Percentiles rank a stretch among this genome's conserved stretches.
Conservation (phyloP, 2,888 invertebrate genomes). For the Hydriomena furcata region DNA sequence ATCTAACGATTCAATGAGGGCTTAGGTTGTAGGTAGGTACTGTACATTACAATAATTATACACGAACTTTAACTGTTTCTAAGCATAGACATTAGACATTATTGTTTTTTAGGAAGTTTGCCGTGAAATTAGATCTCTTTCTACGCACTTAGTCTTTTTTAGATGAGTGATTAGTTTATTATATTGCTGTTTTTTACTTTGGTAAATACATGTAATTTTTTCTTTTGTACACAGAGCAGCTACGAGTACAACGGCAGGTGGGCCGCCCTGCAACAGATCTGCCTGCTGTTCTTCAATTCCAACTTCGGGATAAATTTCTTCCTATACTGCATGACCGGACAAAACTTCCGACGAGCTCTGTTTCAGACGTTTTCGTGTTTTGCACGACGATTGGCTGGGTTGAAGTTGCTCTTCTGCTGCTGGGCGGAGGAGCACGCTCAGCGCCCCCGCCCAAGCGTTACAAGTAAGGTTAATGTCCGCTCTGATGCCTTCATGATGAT, state of each 20-base stretch:
- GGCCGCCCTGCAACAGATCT: slow-evolving; percentile 85
- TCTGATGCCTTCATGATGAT: slow-evolving; percentile 7
- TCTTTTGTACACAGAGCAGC: slow-evolving; percentile 42
- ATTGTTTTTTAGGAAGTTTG: too few relatives aligned
- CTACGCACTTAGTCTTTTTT: too few relatives aligned
- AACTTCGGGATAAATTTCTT: slow-evolving; percentile 94
- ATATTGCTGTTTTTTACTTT: too few relatives aligned
- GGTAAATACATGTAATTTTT: too few relatives aligned
- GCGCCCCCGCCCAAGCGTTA: slow-evolving; percentile 36
- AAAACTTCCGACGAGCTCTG: slow-evolving; percentile 88
- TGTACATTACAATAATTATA: too few relatives aligned
- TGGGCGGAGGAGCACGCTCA: slow-evolving; percentile 24
- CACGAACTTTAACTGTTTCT: too few relatives aligned
- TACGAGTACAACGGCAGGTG: slow-evolving; percentile 66
- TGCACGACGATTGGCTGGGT: background rate
- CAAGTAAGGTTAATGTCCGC: slow-evolving; percentile 9
- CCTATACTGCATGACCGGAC: slow-evolving; percentile 91
- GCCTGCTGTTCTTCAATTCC: slow-evolving; percentile 88
- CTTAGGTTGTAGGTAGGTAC: too few relatives aligned
- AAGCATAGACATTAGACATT: too few relatives aligned
- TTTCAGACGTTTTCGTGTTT: slow-evolving; percentile 51
- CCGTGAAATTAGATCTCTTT: too few relatives aligned
- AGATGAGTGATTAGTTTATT: too few relatives aligned
- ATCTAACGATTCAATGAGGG: too few relatives aligned
- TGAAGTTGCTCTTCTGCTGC: background rate